Conservation (phyloP, 2,113 vertebrate species). For the Rallus limicola region DNA sequence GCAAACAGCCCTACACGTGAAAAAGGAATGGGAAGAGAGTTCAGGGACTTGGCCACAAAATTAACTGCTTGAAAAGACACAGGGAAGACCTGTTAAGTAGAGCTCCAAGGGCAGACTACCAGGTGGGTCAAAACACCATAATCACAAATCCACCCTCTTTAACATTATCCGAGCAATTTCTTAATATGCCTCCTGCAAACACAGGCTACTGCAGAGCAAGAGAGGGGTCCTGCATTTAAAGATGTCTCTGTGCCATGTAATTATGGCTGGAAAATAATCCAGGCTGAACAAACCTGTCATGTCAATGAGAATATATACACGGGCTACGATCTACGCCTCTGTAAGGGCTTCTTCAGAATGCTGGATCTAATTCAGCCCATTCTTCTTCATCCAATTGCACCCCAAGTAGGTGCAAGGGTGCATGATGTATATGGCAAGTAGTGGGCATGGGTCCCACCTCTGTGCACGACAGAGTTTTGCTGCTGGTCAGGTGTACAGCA, state of each 20-base stretch:
- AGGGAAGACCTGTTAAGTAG: slow-evolving; percentile 54
- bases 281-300: neutral
- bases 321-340: fast-evolving
- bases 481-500: neutral
- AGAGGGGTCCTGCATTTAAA: fast-evolving
- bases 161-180: neutral
- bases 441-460: neutral
- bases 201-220: neutral
- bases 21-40: slow-evolving; percentile 55
- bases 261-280: neutral
- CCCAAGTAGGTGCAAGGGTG: neutral
- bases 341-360: neutral
- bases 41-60: slow-evolving; percentile 67
- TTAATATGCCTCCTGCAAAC: neutral
- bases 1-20: slow-evolving; percentile 47
- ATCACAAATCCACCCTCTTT: slow-evolving; percentile 60
- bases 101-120: slow-evolving; percentile 58
- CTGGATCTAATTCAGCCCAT: neutral
- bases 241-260: neutral
- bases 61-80: slow-evolving; percentile 55
- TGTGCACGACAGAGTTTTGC: neutral
- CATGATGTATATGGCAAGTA: neutral
- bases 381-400: neutral
- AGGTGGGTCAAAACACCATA: slow-evolving; percentile 41
- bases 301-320: neutral